These are phyloP conservation scores for Psettodes erumei DNA, from an alignment of 2,113 vertebrate genomes.

Conservation along the genomic window DNA sequence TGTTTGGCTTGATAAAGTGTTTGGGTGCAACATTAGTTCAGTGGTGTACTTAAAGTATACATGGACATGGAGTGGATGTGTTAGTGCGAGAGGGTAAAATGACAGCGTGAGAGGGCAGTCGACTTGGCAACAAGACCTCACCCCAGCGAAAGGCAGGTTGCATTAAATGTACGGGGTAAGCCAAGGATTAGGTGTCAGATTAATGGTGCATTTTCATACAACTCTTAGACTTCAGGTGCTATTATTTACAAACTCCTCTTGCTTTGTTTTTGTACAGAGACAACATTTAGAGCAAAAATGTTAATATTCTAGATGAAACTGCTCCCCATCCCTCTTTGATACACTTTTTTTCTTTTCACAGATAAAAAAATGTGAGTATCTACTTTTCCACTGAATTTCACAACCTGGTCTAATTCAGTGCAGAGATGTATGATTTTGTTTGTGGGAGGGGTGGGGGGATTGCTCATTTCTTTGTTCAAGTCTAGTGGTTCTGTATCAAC, in stretches of 20 bases:
- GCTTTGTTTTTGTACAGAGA: conserved; percentile 78
- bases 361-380: conserved; percentile 44
- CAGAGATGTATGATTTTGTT: conserved; percentile 59
- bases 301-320: conserved; percentile 62
- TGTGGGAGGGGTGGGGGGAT: not conserved
- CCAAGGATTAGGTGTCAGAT: conserved; percentile 45
- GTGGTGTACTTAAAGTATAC: conserved; percentile 25
- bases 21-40: conserved; percentile 17
- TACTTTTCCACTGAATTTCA: conserved; percentile 58
- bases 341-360: conserved; percentile 55
- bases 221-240: conserved; percentile 80
- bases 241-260: conserved; percentile 73
- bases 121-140: conserved; percentile 54
- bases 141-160: conserved; percentile 50
- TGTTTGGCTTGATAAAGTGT: conserved; percentile 29
- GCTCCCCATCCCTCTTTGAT: conserved; percentile 64
- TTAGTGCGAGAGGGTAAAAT: conserved; percentile 36
- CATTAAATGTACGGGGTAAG: conserved; percentile 42
- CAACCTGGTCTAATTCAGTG: conserved; percentile 48
- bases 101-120: conserved; percentile 68
- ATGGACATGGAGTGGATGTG: conserved; percentile 23
- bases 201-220: conserved; percentile 74
- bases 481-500: conserved; percentile 68
- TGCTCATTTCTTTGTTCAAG: conserved; percentile 61
- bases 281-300: conserved; percentile 67